Evolutionary conservation across 2,888 invertebrate species (phyloP).

Genomic region (Cephus nigrinus): DNA sequence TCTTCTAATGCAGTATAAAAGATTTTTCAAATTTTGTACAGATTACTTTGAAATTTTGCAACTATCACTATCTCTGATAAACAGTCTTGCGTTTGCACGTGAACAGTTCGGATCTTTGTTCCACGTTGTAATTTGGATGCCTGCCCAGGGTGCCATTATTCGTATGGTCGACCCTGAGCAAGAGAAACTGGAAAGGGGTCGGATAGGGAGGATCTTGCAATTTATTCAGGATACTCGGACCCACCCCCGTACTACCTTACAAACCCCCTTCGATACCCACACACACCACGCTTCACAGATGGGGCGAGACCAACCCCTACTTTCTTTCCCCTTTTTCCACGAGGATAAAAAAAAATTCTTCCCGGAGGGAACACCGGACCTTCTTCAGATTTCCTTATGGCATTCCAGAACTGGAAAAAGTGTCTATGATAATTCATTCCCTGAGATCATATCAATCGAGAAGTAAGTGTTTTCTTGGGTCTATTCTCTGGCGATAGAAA

Average conservation of each 20-base stretch:
- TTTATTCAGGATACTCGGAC: conserved; percentile 24
- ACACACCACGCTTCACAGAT: conserved; percentile 21
- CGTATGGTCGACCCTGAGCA: conserved; percentile 7
- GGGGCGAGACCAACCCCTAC: conserved; percentile 15
- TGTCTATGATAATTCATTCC: conserved; percentile 18
- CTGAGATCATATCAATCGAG: conserved; percentile 16
- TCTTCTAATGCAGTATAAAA: background rate
- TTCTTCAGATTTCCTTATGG: conserved; percentile 16
- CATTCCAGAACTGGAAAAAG: conserved; percentile 20
- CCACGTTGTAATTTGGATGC: background rate
- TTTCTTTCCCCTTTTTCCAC: background rate
- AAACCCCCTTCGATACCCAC: conserved; percentile 18
- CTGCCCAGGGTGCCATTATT: background rate
- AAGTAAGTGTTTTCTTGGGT: background rate
- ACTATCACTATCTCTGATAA: background rate
- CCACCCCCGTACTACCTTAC: conserved; percentile 21
- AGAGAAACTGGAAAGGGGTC: conserved; percentile 13
- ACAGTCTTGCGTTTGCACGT: background rate
- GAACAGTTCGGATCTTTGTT: background rate
- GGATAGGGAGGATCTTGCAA: conserved; percentile 20
- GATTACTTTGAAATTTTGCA: background rate
- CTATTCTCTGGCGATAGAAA: background rate
- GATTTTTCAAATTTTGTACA: background rate
- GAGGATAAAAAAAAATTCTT: background rate
- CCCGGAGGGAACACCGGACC: conserved; percentile 1